Percentiles rank a stretch among this genome's conserved stretches.
phyloP scores from a whole-genome alignment of 2,888 invertebrate genomes.

The Alviniconcha strummeri region DNA sequence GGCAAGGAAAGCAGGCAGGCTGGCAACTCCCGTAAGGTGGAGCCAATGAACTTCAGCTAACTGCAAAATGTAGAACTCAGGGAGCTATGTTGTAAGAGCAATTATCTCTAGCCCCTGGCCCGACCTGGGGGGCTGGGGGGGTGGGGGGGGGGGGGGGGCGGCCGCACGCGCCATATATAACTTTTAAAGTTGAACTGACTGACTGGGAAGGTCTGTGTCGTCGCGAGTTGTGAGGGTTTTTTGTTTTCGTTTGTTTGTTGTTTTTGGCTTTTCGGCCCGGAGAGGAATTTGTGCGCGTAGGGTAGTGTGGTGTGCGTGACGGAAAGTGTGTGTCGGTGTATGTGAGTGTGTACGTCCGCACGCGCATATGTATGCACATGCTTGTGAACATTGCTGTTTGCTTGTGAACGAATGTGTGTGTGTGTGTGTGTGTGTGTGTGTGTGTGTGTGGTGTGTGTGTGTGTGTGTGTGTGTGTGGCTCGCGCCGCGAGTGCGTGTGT shows the following conservation, averaged over 20 bases:
- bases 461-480: not conserved
- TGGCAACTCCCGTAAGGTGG: too few relatives aligned
- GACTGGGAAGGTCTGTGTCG: too few relatives aligned
- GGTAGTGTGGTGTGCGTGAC: not conserved
- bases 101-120: not conserved
- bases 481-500: not conserved
- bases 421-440: not conserved
- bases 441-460: constrained; percentile 3
- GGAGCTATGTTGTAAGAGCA: too few relatives aligned
- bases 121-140: not conserved
- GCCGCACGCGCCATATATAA: too few relatives aligned
- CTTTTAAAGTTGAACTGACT: too few relatives aligned
- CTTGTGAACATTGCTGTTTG: not conserved
- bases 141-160: not conserved
- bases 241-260: not conserved
- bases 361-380: not conserved
- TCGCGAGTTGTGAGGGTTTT: not conserved
- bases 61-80: too few relatives aligned
- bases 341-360: not conserved
- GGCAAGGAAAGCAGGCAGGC: too few relatives aligned
- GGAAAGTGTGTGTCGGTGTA: not conserved
- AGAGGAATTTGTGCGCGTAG: not conserved
- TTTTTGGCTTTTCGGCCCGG: not conserved
- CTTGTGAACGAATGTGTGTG: not conserved
- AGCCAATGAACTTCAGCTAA: too few relatives aligned